Evolutionary conservation across 2,797 vertebrate species (phyloP), one percentile per base, ranked within the genome.

Genomic region (Echiichthys vipera): DNA sequence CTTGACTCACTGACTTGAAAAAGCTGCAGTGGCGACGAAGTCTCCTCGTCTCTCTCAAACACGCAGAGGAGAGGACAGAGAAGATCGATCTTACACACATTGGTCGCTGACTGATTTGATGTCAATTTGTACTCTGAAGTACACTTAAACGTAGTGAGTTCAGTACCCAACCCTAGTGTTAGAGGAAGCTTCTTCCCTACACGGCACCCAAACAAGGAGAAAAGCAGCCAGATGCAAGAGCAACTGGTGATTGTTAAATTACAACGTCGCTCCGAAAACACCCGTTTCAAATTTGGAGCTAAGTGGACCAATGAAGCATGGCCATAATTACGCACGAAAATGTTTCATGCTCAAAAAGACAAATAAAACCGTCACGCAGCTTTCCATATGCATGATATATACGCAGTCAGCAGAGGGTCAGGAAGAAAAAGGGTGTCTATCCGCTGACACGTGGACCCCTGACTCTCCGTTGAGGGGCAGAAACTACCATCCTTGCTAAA

Each of bases 201-300:
- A 37, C 36, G 15, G 20, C 49, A 63, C 1, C 46, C 29, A 12
- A 22, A 65, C 18, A 49, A 46, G 17, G 25, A 18, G 20, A 73
- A 15, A 51, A n/a, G 29, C 46, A 25, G n/a, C 58, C 0, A 61
- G 62, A 74, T 65, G 25, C 30, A 25, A 37, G 11, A 56, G 20
- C 11, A 36, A 74, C 77, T 37, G 58, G 39, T 75, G 58, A 84
- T 72, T 64, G 59, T 70, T 49, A 66, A 71, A 74, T 58, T 59
- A 74, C 32, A 59, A 46, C 34, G 62, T 32, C 8, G 5, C 29
- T 57, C 39, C 39, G 24, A 22, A 80, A 78, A 77, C 84, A 89
- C 69, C 84, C 77, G 86, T 87, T 87, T 89, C 8, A 65, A 65
- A 89, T 77, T 68, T 68, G 7, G 2, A 51, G 53, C 13, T 36